Percentiles rank a stretch among this genome's conserved stretches.
phyloP scores from a whole-genome alignment of 2,888 invertebrate species.

The Chymomyza amoena region DNA sequence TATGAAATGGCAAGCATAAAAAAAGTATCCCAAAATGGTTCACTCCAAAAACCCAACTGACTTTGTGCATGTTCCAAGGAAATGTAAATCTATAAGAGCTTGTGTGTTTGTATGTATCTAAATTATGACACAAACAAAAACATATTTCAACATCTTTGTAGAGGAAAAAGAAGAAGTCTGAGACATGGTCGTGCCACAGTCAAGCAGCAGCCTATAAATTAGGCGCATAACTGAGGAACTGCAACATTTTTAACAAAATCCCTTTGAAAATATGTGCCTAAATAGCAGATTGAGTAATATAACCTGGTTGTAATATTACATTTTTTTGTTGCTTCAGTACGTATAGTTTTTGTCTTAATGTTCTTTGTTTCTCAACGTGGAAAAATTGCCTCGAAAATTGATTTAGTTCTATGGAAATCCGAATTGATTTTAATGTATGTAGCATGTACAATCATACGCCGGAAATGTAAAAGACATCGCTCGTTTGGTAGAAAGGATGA shows the following conservation, averaged over 20 bases:
- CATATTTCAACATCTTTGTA: conserved; percentile 1
- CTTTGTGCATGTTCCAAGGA: background rate
- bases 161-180: background rate
- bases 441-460: too few relatives aligned
- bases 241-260: background rate
- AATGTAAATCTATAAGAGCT: background rate
- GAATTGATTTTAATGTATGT: too few relatives aligned
- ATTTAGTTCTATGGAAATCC: too few relatives aligned
- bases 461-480: too few relatives aligned
- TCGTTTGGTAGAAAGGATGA: too few relatives aligned
- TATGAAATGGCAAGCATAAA: background rate
- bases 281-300: background rate
- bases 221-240: background rate
- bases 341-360: too few relatives aligned
- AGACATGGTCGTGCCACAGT: background rate
- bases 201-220: background rate
- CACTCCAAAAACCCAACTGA: background rate
- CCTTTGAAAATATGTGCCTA: background rate
- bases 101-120: background rate
- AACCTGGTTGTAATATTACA: background rate
- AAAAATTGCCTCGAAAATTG: too few relatives aligned
- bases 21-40: background rate
- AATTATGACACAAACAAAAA: background rate
- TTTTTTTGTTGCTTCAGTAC: background rate
- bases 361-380: too few relatives aligned